phyloP scores from a whole-genome alignment of 2,113 vertebrate genomes.

The Grammomys dolichurus region DNA sequence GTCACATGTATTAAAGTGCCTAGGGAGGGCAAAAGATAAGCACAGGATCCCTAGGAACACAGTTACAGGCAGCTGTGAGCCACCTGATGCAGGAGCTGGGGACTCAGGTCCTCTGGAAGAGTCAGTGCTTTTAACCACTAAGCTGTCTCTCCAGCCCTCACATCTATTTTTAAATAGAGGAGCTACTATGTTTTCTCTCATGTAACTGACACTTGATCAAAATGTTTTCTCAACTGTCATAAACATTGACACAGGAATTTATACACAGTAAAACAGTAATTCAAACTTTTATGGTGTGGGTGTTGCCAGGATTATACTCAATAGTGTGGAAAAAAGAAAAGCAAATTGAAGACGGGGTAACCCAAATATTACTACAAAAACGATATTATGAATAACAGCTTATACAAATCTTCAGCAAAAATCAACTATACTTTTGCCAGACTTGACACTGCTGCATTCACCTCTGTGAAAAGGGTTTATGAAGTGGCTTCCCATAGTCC shows the following conservation, averaged over 20 bases:
- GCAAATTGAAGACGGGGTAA: conserved; percentile 12
- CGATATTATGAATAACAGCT: not conserved
- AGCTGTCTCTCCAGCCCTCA: not conserved
- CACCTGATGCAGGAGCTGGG: not conserved
- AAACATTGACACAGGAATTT: conserved; percentile 2
- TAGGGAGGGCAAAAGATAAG: not conserved
- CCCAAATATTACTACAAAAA: conserved; percentile 16
- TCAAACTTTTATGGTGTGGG: not conserved
- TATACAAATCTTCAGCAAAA: conserved; percentile 1
- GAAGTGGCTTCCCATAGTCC: not conserved
- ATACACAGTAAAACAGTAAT: not conserved
- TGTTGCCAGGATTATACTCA: not conserved
- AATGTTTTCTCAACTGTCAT: conserved; percentile 39
- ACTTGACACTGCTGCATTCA: not conserved
- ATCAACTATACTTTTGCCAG: not conserved
- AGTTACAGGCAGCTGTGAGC: not conserved
- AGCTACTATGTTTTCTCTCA: conserved; percentile 16
- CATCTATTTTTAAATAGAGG: conserved; percentile 48
- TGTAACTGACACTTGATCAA: conserved; percentile 22
- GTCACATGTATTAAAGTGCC: not conserved
- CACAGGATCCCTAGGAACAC: not conserved
- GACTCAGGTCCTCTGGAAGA: not conserved
- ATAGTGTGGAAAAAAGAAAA: not conserved
- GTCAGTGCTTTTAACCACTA: not conserved
- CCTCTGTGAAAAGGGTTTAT: not conserved